Evolutionary conservation across 2,888 invertebrate genomes (phyloP).

Genomic region (Scaptomyza parva): DNA sequence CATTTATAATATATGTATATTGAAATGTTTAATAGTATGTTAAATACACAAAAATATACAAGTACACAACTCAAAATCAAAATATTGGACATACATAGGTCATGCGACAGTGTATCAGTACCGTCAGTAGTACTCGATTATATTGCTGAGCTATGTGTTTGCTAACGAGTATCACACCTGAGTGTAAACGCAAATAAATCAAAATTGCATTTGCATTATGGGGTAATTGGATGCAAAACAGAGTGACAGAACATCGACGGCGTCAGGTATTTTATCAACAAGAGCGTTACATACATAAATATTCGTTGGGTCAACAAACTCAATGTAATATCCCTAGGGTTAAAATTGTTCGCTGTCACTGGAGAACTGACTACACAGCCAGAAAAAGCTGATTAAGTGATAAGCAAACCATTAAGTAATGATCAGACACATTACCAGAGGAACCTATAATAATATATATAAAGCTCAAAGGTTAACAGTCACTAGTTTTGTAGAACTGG

Average conservation of each 20-base stretch:
- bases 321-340: background rate
- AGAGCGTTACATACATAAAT: constrained; percentile 2
- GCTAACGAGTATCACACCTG: constrained; percentile 3
- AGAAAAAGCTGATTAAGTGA: constrained; percentile 45
- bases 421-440: background rate
- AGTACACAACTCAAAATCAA: constrained; percentile 1
- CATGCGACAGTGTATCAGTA: background rate
- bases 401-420: constrained; percentile 5
- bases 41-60: constrained; percentile 20
- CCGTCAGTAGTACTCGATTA: background rate
- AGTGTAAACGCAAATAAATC: constrained; percentile 19
- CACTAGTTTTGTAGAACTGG: constrained; percentile 8
- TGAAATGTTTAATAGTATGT: too few species aligned
- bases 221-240: constrained; percentile 38
- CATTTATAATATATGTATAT: constrained; percentile 30
- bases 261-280: constrained; percentile 9
- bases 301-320: constrained; percentile 19
- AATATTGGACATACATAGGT: background rate
- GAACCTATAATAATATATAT: constrained; percentile 2
- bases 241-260: constrained; percentile 11
- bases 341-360: too few species aligned
- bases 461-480: constrained; percentile 24
- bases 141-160: background rate
- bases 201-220: constrained; percentile 41
- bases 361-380: too few species aligned